These are phyloP conservation scores for Chionis minor DNA, from an alignment of 2,113 vertebrate species.

Conservation along the genomic window DNA sequence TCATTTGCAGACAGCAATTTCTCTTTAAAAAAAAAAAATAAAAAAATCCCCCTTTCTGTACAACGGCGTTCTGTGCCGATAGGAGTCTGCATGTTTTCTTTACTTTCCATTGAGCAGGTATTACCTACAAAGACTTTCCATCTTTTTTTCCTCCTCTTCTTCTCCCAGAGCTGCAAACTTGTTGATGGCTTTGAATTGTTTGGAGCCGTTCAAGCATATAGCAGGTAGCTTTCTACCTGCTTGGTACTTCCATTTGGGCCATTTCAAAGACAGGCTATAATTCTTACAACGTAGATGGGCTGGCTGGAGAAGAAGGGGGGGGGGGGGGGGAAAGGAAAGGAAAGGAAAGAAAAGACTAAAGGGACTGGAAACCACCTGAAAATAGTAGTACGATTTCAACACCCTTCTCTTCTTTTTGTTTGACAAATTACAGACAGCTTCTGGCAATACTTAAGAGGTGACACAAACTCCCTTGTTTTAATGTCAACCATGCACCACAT, in stretches of 20 bases:
- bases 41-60: background rate
- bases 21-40: background rate
- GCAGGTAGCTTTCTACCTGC: constrained; percentile 21
- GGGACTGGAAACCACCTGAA: background rate
- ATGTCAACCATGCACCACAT: background rate
- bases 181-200: constrained; percentile 52
- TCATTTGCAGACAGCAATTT: background rate
- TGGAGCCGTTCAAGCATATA: constrained; percentile 10
- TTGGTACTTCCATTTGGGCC: constrained; percentile 4
- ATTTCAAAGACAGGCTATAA: background rate
- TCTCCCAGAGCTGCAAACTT: constrained; percentile 28
- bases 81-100: background rate
- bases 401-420: background rate
- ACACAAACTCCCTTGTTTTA: background rate
- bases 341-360: background rate
- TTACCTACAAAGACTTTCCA: background rate
- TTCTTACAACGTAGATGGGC: background rate
- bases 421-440: background rate
- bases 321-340: no score
- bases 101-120: background rate
- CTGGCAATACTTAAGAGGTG: background rate
- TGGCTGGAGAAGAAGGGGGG: background rate
- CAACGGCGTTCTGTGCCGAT: background rate
- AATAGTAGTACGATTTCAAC: background rate
- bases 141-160: background rate